A percentile compares a stretch with the other conserved stretches of the same genome.
Evolutionary conservation across 2,888 invertebrate species (phyloP).

Genomic region (Cyclophora punctaria): DNA sequence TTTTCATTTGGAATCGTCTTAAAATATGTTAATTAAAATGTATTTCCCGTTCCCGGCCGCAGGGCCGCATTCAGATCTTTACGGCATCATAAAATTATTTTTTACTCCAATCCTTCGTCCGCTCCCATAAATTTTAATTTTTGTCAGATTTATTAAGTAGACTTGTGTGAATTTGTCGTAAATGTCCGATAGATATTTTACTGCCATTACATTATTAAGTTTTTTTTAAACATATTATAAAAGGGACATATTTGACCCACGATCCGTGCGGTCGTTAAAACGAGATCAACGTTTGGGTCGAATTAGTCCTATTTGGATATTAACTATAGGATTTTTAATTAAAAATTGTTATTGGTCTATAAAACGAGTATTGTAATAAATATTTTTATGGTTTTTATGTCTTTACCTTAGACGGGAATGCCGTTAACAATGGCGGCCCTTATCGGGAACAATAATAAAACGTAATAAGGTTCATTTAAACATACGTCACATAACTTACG

Average conservation of each 20-base stretch:
- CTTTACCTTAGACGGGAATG: slow-evolving; percentile 16
- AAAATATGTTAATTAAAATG: slow-evolving; percentile 58
- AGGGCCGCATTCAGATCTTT: slow-evolving; percentile 48
- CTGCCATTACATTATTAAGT: slow-evolving; percentile 52
- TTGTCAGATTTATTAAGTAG: slow-evolving; percentile 70
- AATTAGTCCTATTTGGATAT: slow-evolving; percentile 22
- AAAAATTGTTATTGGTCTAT: slow-evolving; percentile 15
- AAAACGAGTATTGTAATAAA: slow-evolving; percentile 24
- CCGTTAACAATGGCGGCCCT: slow-evolving; percentile 11
- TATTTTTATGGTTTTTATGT: slow-evolving; percentile 19
- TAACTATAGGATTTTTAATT: slow-evolving; percentile 13
- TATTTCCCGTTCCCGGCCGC: slow-evolving; percentile 43
- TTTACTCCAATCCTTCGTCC: slow-evolving; percentile 40
- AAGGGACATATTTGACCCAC: not conserved
- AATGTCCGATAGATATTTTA: slow-evolving; percentile 65
- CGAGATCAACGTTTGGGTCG: slow-evolving; percentile 17
- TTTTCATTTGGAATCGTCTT: slow-evolving; percentile 31
- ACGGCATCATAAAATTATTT: slow-evolving; percentile 45
- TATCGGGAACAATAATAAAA: slow-evolving; percentile 14
- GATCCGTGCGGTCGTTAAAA: slow-evolving; percentile 44
- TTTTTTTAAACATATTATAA: slow-evolving; percentile 21
- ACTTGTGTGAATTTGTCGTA: slow-evolving; percentile 69
- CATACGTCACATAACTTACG: slow-evolving; percentile 15
- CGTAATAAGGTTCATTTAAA: slow-evolving; percentile 17
- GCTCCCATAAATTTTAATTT: slow-evolving; percentile 60